Conservation (phyloP, 2,888 invertebrate species). For the Timandra comae region DNA sequence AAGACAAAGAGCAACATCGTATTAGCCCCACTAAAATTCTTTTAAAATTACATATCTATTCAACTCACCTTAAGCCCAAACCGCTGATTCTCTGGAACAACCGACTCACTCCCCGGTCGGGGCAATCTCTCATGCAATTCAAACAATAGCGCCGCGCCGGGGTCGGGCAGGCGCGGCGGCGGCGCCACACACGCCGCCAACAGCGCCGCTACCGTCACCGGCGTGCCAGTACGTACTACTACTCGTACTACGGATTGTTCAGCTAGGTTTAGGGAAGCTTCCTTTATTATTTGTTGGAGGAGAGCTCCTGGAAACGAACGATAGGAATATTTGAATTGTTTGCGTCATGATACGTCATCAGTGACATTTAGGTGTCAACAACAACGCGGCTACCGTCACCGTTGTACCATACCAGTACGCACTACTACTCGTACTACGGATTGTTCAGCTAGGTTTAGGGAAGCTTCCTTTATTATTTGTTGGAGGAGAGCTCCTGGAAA, state of each 20-base stretch:
- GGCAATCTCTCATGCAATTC: slow-evolving; percentile 70
- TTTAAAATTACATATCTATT: too few species aligned
- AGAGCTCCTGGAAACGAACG: slow-evolving; percentile 68
- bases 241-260: slow-evolving; percentile 46
- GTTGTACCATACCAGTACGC: slow-evolving; percentile 79
- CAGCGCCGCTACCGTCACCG: slow-evolving; percentile 77
- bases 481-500: slow-evolving; percentile 70
- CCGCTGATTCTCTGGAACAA: slow-evolving; percentile 53
- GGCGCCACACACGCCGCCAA: slow-evolving; percentile 75
- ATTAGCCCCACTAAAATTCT: too few species aligned
- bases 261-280: slow-evolving; percentile 52
- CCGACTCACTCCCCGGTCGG: slow-evolving; percentile 49
- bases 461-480: slow-evolving; percentile 71
- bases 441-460: slow-evolving; percentile 38
- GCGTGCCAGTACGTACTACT: slow-evolving; percentile 78
- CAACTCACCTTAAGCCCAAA: slow-evolving; percentile 62
- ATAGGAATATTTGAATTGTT: too few species aligned
- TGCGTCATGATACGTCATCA: too few species aligned
- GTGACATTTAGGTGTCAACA: too few species aligned
- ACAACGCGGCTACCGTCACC: slow-evolving; percentile 75
- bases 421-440: slow-evolving; percentile 60
- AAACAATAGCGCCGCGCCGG: slow-evolving; percentile 74
- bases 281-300: slow-evolving; percentile 72
- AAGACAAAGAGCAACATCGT: too few species aligned
- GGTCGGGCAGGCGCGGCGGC: slow-evolving; percentile 75